Conservation (phyloP, 2,888 invertebrate species). For the Chalcosyrphus nemorum region DNA sequence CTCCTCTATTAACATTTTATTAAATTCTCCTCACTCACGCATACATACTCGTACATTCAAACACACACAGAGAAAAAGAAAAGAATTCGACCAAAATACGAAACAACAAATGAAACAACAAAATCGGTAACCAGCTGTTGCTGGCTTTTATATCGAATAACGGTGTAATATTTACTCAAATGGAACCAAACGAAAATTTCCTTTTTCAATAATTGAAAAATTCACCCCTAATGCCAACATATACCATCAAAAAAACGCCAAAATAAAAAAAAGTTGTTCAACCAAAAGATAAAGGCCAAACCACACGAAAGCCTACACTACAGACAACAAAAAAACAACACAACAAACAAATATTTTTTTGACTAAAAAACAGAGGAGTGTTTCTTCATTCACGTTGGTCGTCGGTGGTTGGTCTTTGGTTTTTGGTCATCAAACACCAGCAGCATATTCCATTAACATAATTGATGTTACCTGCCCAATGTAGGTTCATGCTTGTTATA, state of each 20-base stretch:
- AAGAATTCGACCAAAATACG: conserved; percentile 8
- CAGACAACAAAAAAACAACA: background rate
- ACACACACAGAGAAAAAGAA: no score
- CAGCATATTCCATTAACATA: conserved; percentile 60
- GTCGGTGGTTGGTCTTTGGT: no score
- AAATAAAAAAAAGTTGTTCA: conserved; percentile 32
- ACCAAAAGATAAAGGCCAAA: conserved; percentile 13
- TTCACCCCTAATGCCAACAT: conserved; percentile 25
- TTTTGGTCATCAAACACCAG: conserved; percentile 21
- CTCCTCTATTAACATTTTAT: conserved; percentile 64
- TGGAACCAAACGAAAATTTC: conserved; percentile 52
- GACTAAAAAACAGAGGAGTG: conserved; percentile 42
- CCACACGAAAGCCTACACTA: conserved; percentile 23
- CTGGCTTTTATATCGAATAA: conserved; percentile 44
- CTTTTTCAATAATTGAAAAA: conserved; percentile 67
- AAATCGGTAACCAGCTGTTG: conserved; percentile 63
- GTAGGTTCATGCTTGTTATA: background rate
- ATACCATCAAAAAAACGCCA: background rate
- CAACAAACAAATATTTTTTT: conserved; percentile 4
- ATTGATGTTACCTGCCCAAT: conserved; percentile 46
- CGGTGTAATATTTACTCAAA: conserved; percentile 43
- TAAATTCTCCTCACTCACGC: conserved; percentile 58
- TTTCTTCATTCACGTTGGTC: conserved; percentile 1
- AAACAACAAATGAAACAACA: conserved; percentile 38
- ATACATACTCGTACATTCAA: no score